A percentile compares a stretch with the other conserved stretches of the same genome.
These are phyloP conservation scores for Microplitis manilae DNA, from an alignment of 2,888 invertebrate genomes.

Conservation along the genomic window DNA sequence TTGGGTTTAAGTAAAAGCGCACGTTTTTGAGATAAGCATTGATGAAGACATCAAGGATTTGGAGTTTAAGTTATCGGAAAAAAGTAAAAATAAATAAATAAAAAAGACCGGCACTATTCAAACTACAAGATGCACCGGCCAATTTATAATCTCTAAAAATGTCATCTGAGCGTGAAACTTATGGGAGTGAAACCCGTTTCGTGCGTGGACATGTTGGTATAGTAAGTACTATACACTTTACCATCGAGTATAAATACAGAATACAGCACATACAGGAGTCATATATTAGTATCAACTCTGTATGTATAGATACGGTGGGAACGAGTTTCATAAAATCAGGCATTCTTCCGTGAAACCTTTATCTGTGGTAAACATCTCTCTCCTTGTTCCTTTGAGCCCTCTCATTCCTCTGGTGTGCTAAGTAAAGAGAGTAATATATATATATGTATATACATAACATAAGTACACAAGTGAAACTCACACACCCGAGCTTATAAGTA, in stretches of 20 bases:
- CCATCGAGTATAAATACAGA: no score
- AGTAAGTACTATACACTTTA: not conserved
- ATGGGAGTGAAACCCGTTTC: constrained; percentile 61
- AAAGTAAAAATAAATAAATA: constrained; percentile 63
- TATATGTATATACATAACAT: not conserved
- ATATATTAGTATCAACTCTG: no score
- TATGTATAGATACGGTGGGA: constrained; percentile 50
- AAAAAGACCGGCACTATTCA: constrained; percentile 53
- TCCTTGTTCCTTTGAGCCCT: constrained; percentile 15
- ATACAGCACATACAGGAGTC: no score
- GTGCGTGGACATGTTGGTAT: constrained; percentile 22
- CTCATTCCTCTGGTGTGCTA: not conserved
- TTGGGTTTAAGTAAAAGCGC: not conserved
- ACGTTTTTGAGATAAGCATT: not conserved
- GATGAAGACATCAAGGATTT: not conserved
- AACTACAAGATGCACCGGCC: constrained; percentile 49
- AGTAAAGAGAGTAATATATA: not conserved
- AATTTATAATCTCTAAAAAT: constrained; percentile 65
- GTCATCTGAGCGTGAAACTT: constrained; percentile 63
- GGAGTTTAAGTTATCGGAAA: not conserved
- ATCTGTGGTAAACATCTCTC: constrained; percentile 52
- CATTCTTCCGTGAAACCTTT: constrained; percentile 65
- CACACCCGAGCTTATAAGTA: constrained; percentile 28
- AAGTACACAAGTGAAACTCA: constrained; percentile 12
- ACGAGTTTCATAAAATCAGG: constrained; percentile 69